These are phyloP conservation scores for Syrrhaptes paradoxus DNA, from an alignment of 2,113 vertebrate species.

Conservation along the genomic window DNA sequence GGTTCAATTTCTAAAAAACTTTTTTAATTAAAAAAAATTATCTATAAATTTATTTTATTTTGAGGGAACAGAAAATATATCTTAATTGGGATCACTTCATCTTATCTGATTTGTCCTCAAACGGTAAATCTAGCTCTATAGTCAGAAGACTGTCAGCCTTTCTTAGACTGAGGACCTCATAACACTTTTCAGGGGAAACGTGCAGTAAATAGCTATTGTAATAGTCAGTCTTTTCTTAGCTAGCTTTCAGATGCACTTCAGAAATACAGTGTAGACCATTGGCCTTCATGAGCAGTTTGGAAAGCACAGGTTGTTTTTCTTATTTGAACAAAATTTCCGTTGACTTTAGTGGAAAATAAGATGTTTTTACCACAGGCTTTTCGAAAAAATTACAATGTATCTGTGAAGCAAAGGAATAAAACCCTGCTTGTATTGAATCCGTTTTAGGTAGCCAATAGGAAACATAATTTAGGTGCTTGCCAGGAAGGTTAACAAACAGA, in stretches of 20 bases:
- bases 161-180: neutral
- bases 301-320: neutral
- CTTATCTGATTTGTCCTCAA: neutral
- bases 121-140: neutral
- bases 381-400: neutral
- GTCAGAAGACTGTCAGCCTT: neutral
- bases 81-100: neutral
- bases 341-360: neutral
- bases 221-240: neutral
- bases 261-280: neutral
- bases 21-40: neutral
- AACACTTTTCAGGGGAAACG: neutral
- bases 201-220: neutral
- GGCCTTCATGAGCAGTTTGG: neutral
- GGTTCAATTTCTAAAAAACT: neutral
- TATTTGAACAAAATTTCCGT: neutral
- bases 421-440: neutral
- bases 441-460: neutral
- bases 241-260: neutral
- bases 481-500: neutral
- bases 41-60: neutral
- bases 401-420: neutral
- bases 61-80: neutral
- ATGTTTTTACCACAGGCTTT: neutral
- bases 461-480: neutral